Conservation (phyloP, 2,888 invertebrate species). For the Thumatha senex region DNA sequence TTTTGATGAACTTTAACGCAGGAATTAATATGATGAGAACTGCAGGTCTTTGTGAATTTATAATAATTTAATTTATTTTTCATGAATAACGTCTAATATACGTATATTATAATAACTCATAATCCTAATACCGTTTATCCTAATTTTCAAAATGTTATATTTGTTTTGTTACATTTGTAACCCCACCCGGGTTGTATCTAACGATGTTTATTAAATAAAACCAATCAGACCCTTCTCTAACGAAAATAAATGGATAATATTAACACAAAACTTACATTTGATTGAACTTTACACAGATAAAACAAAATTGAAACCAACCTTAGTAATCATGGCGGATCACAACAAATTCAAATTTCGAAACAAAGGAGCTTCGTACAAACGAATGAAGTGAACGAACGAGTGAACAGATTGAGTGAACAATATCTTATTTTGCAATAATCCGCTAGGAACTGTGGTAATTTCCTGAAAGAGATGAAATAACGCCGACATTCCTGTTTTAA, state of each 20-base stretch:
- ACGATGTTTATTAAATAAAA: neutral
- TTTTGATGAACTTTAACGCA: too few relatives aligned
- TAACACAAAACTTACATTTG: conserved; percentile 27
- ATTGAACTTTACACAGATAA: conserved; percentile 37
- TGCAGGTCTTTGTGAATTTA: too few relatives aligned
- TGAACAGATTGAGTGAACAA: conserved; percentile 78
- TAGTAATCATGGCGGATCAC: conserved; percentile 39
- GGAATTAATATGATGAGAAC: too few relatives aligned
- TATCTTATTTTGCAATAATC: conserved; percentile 82
- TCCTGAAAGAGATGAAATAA: conserved; percentile 76
- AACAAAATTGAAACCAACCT: conserved; percentile 35
- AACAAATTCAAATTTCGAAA: conserved; percentile 56
- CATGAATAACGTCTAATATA: too few relatives aligned
- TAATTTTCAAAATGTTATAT: neutral
- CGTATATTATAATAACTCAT: too few relatives aligned
- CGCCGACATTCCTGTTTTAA: conserved; percentile 62
- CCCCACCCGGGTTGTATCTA: neutral
- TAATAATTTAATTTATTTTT: too few relatives aligned
- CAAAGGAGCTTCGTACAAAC: conserved; percentile 71
- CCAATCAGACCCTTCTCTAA: neutral
- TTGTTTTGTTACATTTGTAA: neutral
- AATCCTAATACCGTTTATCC: too few relatives aligned
- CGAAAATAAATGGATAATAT: conserved; percentile 8
- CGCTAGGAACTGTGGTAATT: conserved; percentile 78
- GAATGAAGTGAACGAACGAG: conserved; percentile 64